A percentile compares a stretch with the other conserved stretches of the same genome.
Conservation (phyloP, 1,140 invertebrate genomes). For the Acromyrmex charruanus region DNA sequence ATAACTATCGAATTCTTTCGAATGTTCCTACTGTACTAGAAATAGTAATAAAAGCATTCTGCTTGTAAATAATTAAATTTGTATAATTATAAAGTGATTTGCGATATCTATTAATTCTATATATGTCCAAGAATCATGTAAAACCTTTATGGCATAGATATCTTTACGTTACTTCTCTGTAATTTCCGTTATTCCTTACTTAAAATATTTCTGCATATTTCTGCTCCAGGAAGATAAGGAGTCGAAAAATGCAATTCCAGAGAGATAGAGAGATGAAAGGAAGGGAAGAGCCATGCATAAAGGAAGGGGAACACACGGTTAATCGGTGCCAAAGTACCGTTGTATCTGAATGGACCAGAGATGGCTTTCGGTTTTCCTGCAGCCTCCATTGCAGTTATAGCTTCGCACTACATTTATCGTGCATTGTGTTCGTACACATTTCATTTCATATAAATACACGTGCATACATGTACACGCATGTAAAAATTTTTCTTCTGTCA, state of each 20-base stretch:
- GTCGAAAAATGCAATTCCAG: slow-evolving; percentile 55
- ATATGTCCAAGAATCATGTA: background rate
- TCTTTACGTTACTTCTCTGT: background rate
- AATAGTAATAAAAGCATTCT: too few relatives aligned
- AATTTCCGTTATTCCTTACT: background rate
- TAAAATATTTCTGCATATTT: slow-evolving; percentile 53
- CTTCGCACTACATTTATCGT: slow-evolving; percentile 50
- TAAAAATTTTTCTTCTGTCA: slow-evolving; percentile 49
- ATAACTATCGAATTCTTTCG: too few relatives aligned
- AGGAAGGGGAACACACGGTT: slow-evolving; percentile 71
- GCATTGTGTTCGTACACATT: background rate
- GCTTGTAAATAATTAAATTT: background rate
- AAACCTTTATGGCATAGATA: background rate
- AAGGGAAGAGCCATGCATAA: slow-evolving; percentile 51
- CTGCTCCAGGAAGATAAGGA: slow-evolving; percentile 46
- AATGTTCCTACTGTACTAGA: too few relatives aligned
- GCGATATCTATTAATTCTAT: background rate
- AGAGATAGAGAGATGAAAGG: slow-evolving; percentile 63
- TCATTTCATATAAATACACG: slow-evolving; percentile 8
- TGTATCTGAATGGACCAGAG: slow-evolving; percentile 83
- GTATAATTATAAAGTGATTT: background rate
- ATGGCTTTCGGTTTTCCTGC: slow-evolving; percentile 79
- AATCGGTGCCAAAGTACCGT: slow-evolving; percentile 85
- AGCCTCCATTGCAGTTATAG: slow-evolving; percentile 68
- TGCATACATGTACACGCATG: slow-evolving; percentile 9